A percentile compares a stretch with the other conserved stretches of the same genome.
Conservation (phyloP, 1,140 invertebrate genomes). For the Leptonema lineaticorne region DNA sequence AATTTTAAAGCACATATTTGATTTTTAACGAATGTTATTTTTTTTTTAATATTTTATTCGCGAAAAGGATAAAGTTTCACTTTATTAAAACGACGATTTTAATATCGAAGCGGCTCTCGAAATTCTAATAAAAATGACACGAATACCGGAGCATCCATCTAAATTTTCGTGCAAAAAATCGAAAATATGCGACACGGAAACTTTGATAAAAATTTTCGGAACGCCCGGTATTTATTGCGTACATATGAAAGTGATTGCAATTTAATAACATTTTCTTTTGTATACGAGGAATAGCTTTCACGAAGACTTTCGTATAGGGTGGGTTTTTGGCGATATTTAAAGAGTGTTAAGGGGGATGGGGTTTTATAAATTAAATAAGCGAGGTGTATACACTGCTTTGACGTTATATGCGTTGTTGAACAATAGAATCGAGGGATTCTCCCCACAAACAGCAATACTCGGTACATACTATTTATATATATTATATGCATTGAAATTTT, state of each 20-base stretch:
- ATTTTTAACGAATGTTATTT: no score
- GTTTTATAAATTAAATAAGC: conserved; percentile 29
- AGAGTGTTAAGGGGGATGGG: not conserved
- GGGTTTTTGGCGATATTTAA: conserved; percentile 17
- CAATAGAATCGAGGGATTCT: conserved; percentile 16
- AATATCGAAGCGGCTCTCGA: no score
- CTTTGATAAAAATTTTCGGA: no score
- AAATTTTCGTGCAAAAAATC: no score
- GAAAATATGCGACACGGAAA: no score
- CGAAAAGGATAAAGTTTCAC: no score
- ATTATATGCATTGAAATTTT: conserved; percentile 29
- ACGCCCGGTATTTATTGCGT: not conserved
- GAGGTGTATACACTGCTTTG: conserved; percentile 27
- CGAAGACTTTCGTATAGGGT: conserved; percentile 9
- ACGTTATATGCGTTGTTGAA: conserved; percentile 21
- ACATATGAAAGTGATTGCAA: conserved; percentile 21
- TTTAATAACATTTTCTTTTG: conserved; percentile 30
- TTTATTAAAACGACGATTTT: no score
- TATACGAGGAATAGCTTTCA: conserved; percentile 17
- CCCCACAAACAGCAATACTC: not conserved
- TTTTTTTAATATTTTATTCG: no score
- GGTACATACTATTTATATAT: no score
- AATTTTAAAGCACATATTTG: no score
- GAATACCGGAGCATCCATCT: no score
- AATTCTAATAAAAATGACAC: no score